Conservation (phyloP, 1,140 invertebrate species). For the Megathymus violae region DNA sequence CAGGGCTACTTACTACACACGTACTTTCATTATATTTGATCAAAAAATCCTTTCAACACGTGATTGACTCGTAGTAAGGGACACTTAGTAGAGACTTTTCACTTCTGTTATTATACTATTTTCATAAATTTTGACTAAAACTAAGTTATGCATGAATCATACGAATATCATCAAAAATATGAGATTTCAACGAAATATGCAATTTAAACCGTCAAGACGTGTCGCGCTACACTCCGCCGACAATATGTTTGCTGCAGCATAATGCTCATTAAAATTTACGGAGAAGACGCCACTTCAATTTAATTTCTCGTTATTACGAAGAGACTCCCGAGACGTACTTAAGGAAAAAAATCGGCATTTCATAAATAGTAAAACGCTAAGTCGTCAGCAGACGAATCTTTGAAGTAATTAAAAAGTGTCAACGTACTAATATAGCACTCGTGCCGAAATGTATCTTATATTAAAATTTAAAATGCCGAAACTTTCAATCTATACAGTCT, state of each 20-base stretch:
- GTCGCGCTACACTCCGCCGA: slow-evolving; percentile 16
- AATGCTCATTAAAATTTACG: slow-evolving; percentile 50
- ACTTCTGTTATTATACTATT: too few relatives aligned
- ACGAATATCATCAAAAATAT: background rate
- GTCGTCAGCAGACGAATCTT: slow-evolving; percentile 42
- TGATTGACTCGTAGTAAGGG: too few relatives aligned
- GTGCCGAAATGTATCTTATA: slow-evolving; percentile 5
- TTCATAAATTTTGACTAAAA: background rate
- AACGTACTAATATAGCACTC: background rate
- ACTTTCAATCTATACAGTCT: slow-evolving; percentile 4
- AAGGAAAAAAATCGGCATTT: slow-evolving; percentile 50
- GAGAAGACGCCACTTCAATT: slow-evolving; percentile 50
- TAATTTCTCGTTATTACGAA: slow-evolving; percentile 57
- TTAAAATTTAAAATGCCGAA: slow-evolving; percentile 19
- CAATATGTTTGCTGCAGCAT: slow-evolving; percentile 36
- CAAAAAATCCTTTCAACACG: too few relatives aligned
- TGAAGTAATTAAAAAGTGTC: slow-evolving; percentile 50
- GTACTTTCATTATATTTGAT: too few relatives aligned
- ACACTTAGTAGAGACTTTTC: too few relatives aligned
- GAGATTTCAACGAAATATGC: slow-evolving; percentile 1
- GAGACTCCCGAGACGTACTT: slow-evolving; percentile 37
- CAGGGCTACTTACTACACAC: too few relatives aligned
- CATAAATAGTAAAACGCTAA: slow-evolving; percentile 50
- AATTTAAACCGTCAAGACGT: slow-evolving; percentile 11
- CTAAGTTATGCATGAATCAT: background rate